Evolutionary conservation across 23 tunicate species (phyloP).

Genomic region (Halocynthia roretzi): DNA sequence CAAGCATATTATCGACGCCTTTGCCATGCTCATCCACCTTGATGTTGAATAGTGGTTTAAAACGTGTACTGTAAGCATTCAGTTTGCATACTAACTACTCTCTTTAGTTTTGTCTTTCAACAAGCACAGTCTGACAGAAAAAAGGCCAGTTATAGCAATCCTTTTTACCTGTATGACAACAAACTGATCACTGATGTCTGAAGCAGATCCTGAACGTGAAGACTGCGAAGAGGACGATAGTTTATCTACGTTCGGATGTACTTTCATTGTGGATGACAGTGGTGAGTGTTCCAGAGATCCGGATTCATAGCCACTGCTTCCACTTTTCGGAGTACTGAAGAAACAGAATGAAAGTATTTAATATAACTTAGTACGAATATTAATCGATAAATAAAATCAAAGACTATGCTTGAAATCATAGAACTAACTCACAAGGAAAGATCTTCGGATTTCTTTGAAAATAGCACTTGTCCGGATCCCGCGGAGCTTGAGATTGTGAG

Average conservation of each 20-base stretch:
- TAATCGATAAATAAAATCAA: too few relatives aligned
- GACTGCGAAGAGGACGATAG: background rate
- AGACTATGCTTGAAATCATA: too few relatives aligned
- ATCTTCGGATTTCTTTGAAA: too few relatives aligned
- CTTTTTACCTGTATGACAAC: conserved; percentile 8
- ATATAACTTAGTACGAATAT: too few relatives aligned
- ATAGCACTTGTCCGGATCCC: too few relatives aligned
- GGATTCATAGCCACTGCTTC: conserved; percentile 59
- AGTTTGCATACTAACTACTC: too few relatives aligned
- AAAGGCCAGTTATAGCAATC: too few relatives aligned
- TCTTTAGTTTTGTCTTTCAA: too few relatives aligned
- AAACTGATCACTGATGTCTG: conserved; percentile 22
- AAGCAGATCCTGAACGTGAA: background rate
- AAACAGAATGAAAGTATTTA: background rate
- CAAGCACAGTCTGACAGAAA: background rate
- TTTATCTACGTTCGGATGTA: background rate
- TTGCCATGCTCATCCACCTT: conserved; percentile 12
- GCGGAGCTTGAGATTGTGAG: background rate
- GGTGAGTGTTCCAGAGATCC: conserved; percentile 26
- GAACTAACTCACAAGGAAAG: too few relatives aligned
- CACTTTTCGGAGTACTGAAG: conserved; percentile 26
- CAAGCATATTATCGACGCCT: background rate
- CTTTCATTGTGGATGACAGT: too few relatives aligned
- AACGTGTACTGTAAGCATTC: too few relatives aligned
- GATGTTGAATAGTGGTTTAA: too few relatives aligned